Conservation (phyloP, 2,888 invertebrate genomes). For the Tryphoninae sp. region DNA sequence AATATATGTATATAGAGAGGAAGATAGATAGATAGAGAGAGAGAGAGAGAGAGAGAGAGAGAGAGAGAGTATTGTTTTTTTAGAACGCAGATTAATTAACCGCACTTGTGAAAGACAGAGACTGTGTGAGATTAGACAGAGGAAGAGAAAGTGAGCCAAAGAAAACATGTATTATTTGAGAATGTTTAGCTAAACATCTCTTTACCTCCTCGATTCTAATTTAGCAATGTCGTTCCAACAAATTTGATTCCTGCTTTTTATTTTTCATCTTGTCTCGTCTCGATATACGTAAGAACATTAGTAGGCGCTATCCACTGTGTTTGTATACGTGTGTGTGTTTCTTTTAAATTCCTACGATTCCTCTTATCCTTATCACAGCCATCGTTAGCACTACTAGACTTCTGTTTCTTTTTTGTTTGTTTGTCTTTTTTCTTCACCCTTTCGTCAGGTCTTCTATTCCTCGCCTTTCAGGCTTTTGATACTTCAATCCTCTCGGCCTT, state of each 20-base stretch:
- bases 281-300: slow-evolving; percentile 9
- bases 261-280: not conserved
- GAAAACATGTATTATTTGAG: slow-evolving; percentile 63
- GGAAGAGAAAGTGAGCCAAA: slow-evolving; percentile 3
- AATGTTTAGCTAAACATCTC: slow-evolving; percentile 67
- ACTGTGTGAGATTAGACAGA: slow-evolving; percentile 9
- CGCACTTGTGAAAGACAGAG: slow-evolving; percentile 12
- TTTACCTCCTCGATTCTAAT: not conserved
- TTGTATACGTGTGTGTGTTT: slow-evolving; percentile 20
- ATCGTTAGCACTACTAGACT: slow-evolving; percentile 75
- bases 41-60: too few species aligned
- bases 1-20: slow-evolving; percentile 16
- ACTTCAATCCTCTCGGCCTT: slow-evolving; percentile 60
- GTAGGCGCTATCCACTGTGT: slow-evolving; percentile 41
- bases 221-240: slow-evolving; percentile 1
- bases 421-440: slow-evolving; percentile 9
- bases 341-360: slow-evolving; percentile 49
- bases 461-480: slow-evolving; percentile 62
- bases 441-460: slow-evolving; percentile 44
- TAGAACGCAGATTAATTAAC: slow-evolving; percentile 6
- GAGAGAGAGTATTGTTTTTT: not conserved
- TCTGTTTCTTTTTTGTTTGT: slow-evolving; percentile 48
- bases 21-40: too few species aligned
- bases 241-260: slow-evolving; percentile 6
- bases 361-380: slow-evolving; percentile 77